Base-by-base conservation (phyloP, 92 coral and sea anemone genomes). In the Pocillopora grandis region DNA sequence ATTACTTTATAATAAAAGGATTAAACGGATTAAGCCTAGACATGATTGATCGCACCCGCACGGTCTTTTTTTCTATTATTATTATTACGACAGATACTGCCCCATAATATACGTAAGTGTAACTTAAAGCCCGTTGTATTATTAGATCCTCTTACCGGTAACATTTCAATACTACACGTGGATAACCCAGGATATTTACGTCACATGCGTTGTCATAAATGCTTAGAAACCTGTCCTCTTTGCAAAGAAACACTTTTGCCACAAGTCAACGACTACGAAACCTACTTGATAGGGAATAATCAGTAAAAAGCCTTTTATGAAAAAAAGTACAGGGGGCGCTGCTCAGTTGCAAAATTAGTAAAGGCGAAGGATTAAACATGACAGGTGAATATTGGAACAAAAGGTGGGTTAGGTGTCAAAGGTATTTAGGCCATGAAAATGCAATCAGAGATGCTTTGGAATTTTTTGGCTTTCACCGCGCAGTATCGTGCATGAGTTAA, bases 161-260 rank as follows among this genome's bases (percentile, higher is more conserved):
- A 36, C 49, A 27, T 31, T 16, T 14, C 65, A 76, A 76, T 58
- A 76, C 13, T 57, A 21, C 79, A 76, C 79, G 12, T 76, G 64
- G 79, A 1, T 75, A 1, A 55, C 11, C 13, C 1, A 10, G 2
- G 21, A 16, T 23, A 5, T 15, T 19, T 58, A 58, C 49, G 65
- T 58, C 79, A 31, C 55, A 35, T 37, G 75, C 11, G 23, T 8
- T 57, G 65, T 58, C 66, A 5, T 27, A 75, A 75, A 75, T 20
- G 23, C 27, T 20, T 42, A 14, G 17, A 55, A 76, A 15, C 55
- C 1, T 76, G 58, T 55, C 3, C 14, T 18, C n/a, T 35, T 58
- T 23, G 2, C 65, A 23, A n/a, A 1, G 31, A 16, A 31, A 5
- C 20, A 15, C 19, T 13, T 58, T 14, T 27, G 21, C 66, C 48